phyloP scores from a whole-genome alignment of 2,888 invertebrate species.

The Oscheius sp. region DNA sequence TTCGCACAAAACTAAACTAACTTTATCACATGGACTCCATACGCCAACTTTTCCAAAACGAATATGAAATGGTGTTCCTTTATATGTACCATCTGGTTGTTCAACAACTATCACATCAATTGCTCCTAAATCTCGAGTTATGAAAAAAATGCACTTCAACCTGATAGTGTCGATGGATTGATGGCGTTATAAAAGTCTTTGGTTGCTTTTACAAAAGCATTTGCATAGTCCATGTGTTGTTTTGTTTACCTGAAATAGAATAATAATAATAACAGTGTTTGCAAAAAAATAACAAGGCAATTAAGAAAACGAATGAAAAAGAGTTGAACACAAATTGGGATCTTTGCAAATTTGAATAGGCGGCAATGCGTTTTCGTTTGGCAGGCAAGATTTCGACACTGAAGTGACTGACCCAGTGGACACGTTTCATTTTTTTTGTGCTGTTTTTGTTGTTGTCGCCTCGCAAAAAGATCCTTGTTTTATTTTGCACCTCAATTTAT shows the following conservation, averaged over 20 bases:
- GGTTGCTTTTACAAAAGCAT: conserved; percentile 62
- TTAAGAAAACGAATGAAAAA: too few relatives aligned
- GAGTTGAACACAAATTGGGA: too few relatives aligned
- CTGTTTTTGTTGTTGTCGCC: too few relatives aligned
- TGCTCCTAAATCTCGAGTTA: conserved; percentile 77
- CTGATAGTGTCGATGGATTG: conserved; percentile 94
- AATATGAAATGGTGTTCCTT: conserved; percentile 98
- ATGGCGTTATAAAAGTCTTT: conserved; percentile 91
- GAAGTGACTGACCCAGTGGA: too few relatives aligned
- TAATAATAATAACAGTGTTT: background rate
- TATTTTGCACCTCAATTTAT: too few relatives aligned
- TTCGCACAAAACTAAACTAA: too few relatives aligned
- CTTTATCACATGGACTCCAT: conserved; percentile 92
- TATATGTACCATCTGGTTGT: conserved; percentile 93
- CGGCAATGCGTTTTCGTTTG: too few relatives aligned
- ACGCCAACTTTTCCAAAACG: conserved; percentile 98
- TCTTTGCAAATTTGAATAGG: too few relatives aligned
- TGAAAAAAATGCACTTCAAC: conserved; percentile 74
- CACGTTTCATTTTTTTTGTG: too few relatives aligned
- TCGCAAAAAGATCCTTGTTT: too few relatives aligned
- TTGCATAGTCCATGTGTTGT: conserved; percentile 67
- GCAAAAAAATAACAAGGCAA: too few relatives aligned
- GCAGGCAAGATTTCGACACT: too few relatives aligned
- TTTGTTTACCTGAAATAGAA: background rate
- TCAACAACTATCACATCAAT: conserved; percentile 98